Base-by-base conservation (phyloP, 2,113 vertebrate genomes). In the Arenaria interpres region DNA sequence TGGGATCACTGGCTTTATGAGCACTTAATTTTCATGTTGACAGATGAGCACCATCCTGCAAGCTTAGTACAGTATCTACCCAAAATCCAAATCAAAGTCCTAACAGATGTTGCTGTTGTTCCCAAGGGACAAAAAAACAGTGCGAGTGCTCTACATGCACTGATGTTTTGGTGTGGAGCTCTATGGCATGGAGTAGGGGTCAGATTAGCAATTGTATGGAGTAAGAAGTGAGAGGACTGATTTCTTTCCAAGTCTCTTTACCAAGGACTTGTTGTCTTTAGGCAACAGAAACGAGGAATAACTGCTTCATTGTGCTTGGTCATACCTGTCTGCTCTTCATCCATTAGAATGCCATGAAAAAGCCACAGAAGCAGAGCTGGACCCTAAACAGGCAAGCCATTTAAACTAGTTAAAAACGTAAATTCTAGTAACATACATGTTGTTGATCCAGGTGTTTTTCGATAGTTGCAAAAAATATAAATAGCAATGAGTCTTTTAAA, bases 221-320 rank as follows among this genome's bases (percentile, higher is more conserved):
- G 8, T 12, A 57, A 72, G 48, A 86, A 80, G 6, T 19, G 76
- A 62, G 27, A 86, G 35, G 14, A 41, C 4, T 75, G 27, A 30
- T 8, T 72, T 91, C 28, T 63, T 87, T 67, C 12, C 25, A 62
- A 60, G 17, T 46, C 13, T 71, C 14, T 48, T 33, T 33, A 24
- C 18, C 18, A 85, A 88, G 15, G 15, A n/a, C 16, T 68, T 48
- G 4, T 10, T 95, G 48, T 18, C 35, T 69, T 86, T 25, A 53
- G 67, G 33, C 23, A 80, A 53, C 4, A 92, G 25, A 71, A 84
- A 54, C 33, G 3, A 59, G 25, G 11, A 91, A 60, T 41, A 53
- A 41, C 4, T 56, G 24, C 24, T 76, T 63, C 43, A 14, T 33
- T 1, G 0, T 73, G 4, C 22, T 62, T 32, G 5, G 6, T 74